phyloP scores from a whole-genome alignment of 2,113 vertebrate genomes.

The Pholis gunnellus region DNA sequence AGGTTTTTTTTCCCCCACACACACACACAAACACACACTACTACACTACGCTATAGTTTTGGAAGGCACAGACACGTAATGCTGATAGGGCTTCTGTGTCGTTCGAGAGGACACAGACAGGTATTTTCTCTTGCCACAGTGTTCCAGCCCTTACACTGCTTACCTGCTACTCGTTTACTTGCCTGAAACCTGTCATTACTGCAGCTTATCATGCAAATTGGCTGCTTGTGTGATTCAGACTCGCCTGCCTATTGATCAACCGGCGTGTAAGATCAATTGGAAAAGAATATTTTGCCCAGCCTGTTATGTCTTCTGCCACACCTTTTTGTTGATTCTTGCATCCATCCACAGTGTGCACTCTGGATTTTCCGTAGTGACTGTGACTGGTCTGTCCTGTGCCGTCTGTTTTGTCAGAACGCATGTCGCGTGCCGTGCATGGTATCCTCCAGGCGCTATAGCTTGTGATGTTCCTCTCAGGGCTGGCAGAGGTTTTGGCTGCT shows the following conservation, averaged over 20 bases:
- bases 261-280: background rate
- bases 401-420: background rate
- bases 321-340: background rate
- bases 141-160: background rate
- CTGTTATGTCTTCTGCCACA: background rate
- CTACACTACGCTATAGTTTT: no score
- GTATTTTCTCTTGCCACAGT: background rate
- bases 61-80: no score
- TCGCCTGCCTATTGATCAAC: background rate
- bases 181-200: background rate
- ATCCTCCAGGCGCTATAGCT: constrained; percentile 9
- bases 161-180: background rate
- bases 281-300: background rate
- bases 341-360: background rate
- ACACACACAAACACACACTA: no score
- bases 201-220: background rate
- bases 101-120: no score
- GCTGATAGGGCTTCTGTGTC: no score
- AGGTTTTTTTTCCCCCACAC: no score
- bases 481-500: constrained; percentile 33
- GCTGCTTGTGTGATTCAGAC: background rate
- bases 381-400: background rate
- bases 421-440: background rate
- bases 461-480: constrained; percentile 26
- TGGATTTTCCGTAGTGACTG: background rate